Evolutionary conservation across 1,140 invertebrate genomes (phyloP), one percentile per base, ranked within the genome.

Genomic region (Lucilia sericata): DNA sequence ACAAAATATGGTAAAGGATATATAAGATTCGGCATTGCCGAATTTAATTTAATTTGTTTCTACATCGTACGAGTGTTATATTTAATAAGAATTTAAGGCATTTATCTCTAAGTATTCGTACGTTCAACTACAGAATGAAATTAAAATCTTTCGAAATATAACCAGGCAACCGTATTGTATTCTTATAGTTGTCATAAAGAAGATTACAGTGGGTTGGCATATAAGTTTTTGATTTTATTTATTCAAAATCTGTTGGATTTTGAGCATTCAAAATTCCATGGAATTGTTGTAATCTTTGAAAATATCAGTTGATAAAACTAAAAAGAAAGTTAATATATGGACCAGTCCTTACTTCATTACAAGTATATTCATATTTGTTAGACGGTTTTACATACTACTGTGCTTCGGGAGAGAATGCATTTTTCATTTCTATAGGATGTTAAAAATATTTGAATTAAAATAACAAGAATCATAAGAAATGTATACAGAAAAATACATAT

Each of bases 71-170:
- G n/a, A 25, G 9, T 70, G 10, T 21, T 25, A 21, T n/a, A 21
- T 70, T 5, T 2, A 25, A 25, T 2, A 70, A 70, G 21, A 25
- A 70, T 70, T 70, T 70, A n/a, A 55, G 5, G n/a, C 19, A 70
- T 4, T 70, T 70, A 70, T 70, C 19, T 8, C 19, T 8, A 65
- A 19, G 25, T 30, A 42, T 21, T 55, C 65, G 51, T 55, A 55
- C 51, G 14, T 55, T 55, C 51, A 55, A 14, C 12, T 55, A 55
- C 0, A 25, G 9, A 70, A 70, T 21, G 65, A 70, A 21, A 70
- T 70, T 70, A 70, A 70, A 70, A 70, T 70, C 65, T 21, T 70
- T 70, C n/a, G 7, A 60, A 60, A 60, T 70, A 70, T 70, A 21
- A 21, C 65, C 9, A 21, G 65, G 65, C 65, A 70, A 70, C 21